Evolutionary conservation across 53 echinoderm and acorn worm genomes (phyloP).

Genomic region (Glandiceps talaboti): DNA sequence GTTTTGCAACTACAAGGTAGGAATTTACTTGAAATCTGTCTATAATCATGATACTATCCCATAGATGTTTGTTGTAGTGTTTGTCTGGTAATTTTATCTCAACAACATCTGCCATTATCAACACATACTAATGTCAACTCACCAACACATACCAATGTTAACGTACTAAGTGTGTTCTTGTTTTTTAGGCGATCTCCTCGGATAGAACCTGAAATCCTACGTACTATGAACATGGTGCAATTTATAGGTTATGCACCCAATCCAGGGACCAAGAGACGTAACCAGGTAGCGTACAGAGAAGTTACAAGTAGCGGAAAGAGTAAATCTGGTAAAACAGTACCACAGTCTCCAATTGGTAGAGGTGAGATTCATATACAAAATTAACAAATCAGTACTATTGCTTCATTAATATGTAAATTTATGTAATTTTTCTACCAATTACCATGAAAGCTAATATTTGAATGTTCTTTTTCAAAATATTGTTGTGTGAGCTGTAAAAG

Average conservation of each 20-base stretch:
- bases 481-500: too few relatives aligned
- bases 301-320: conserved; percentile 21
- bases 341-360: conserved; percentile 87
- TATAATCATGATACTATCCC: too few relatives aligned
- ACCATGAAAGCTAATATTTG: too few relatives aligned
- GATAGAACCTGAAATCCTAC: conserved; percentile 69
- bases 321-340: conserved; percentile 40
- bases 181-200: conserved; percentile 45
- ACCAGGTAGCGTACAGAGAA: conserved; percentile 76
- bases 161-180: background rate
- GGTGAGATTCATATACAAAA: too few relatives aligned
- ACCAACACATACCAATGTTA: too few relatives aligned
- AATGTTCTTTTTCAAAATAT: too few relatives aligned
- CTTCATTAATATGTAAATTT: too few relatives aligned
- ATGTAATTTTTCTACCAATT: too few relatives aligned
- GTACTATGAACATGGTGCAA: conserved; percentile 75
- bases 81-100: background rate
- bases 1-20: conserved; percentile 56
- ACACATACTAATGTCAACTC: too few relatives aligned
- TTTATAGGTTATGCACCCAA: conserved; percentile 98
- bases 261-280: conserved; percentile 49
- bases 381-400: too few relatives aligned
- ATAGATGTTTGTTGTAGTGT: too few relatives aligned
- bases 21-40: too few relatives aligned
- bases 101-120: background rate